These are phyloP conservation scores for Drosophila athabasca DNA, from an alignment of 1,140 invertebrate genomes.

Conservation along the genomic window DNA sequence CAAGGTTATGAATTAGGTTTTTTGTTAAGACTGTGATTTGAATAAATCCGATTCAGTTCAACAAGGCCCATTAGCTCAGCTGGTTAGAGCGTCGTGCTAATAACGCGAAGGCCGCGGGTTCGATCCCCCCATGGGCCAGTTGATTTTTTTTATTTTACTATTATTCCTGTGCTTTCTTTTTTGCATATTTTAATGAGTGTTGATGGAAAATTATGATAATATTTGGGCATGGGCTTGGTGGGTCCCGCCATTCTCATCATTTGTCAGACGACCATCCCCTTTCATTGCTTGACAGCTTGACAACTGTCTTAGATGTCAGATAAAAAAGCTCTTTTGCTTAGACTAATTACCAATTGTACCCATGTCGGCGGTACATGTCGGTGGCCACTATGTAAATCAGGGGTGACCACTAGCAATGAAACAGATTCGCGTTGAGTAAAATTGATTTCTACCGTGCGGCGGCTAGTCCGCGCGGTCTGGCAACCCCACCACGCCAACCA, in stretches of 20 bases:
- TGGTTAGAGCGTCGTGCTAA: constrained; percentile 85
- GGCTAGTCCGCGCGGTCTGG: background rate
- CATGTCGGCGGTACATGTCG: background rate
- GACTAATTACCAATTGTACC: constrained; percentile 23
- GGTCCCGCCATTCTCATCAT: constrained; percentile 28
- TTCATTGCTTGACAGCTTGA: constrained; percentile 14
- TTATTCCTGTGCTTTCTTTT: background rate
- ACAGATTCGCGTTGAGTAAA: constrained; percentile 10
- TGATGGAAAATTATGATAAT: background rate
- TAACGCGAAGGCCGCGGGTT: constrained; percentile 87
- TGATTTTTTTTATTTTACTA: constrained; percentile 2
- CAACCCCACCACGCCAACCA: constrained; percentile 6
- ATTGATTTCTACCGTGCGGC: constrained; percentile 38
- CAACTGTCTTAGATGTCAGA: constrained; percentile 18
- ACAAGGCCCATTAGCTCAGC: constrained; percentile 84
- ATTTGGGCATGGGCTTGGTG: background rate
- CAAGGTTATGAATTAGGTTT: too few relatives aligned
- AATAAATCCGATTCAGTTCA: background rate
- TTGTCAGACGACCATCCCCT: constrained; percentile 28
- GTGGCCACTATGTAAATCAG: constrained; percentile 22
- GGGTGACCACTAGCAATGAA: constrained; percentile 1
- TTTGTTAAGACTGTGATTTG: background rate
- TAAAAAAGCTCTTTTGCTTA: constrained; percentile 4
- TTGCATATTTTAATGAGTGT: background rate
- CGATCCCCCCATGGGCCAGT: constrained; percentile 84